Conservation (phyloP, 1,140 invertebrate species). For the Meloidogyne floridensis region DNA sequence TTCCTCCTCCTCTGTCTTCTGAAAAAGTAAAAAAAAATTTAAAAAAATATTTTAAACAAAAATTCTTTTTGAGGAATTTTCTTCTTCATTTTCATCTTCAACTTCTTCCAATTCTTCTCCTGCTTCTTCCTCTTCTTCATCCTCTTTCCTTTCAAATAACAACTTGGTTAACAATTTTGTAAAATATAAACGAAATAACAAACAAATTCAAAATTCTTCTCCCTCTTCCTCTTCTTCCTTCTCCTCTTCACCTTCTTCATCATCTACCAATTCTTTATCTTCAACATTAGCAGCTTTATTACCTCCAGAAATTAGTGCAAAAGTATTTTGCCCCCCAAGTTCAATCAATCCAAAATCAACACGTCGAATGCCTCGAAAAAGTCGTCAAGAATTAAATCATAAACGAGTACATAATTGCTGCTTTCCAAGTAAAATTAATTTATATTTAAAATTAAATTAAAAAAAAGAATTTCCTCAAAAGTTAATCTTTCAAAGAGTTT, state of each 20-base stretch:
- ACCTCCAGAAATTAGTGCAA: conserved; percentile 42
- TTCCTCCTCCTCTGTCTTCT: background rate
- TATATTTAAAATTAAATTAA: too few relatives aligned
- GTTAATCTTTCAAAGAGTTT: too few relatives aligned
- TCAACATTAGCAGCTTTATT: conserved; percentile 23
- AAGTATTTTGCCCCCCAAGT: conserved; percentile 53
- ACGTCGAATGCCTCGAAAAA: conserved; percentile 41
- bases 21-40: background rate
- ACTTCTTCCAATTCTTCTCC: background rate
- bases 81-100: background rate
- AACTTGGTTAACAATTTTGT: too few relatives aligned
- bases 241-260: conserved; percentile 25
- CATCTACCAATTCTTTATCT: background rate
- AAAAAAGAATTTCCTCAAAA: too few relatives aligned
- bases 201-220: background rate
- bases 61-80: background rate
- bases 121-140: background rate
- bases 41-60: background rate
- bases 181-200: too few relatives aligned
- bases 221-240: conserved; percentile 1
- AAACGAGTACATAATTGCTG: conserved; percentile 47
- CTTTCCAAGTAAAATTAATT: conserved; percentile 35
- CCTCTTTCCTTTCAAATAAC: too few relatives aligned
- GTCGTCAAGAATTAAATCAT: conserved; percentile 38
- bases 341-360: conserved; percentile 43